Conservation (phyloP, 2,113 vertebrate species). For the Ceyx melanurus region DNA sequence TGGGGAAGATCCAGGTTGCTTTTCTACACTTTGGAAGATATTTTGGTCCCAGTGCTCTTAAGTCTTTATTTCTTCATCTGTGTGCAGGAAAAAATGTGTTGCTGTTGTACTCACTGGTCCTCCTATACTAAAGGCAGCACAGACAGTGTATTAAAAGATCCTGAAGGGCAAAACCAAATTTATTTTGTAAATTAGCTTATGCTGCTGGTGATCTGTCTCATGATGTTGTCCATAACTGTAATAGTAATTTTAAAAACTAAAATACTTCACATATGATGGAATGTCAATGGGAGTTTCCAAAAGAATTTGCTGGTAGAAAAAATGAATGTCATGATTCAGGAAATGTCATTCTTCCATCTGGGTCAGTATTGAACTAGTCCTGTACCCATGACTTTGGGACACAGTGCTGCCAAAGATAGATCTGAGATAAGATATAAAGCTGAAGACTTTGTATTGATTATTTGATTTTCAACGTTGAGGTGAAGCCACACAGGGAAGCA, state of each 20-base stretch:
- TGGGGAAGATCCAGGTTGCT: not conserved
- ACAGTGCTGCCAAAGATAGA: not conserved
- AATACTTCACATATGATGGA: not conserved
- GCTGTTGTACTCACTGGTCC: not conserved
- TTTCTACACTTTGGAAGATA: not conserved
- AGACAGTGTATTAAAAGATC: not conserved
- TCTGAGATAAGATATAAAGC: constrained; percentile 43
- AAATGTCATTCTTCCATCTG: not conserved
- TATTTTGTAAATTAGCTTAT: not conserved
- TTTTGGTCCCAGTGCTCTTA: not conserved
- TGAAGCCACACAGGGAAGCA: not conserved
- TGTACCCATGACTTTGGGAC: not conserved
- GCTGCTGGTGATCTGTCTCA: not conserved
- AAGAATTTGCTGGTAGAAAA: not conserved
- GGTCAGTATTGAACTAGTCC: not conserved
- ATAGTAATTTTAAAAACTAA: not conserved
- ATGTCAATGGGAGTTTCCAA: not conserved
- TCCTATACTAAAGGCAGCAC: not conserved
- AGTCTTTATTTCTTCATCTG: not conserved
- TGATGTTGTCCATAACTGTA: not conserved
- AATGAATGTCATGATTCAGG: not conserved
- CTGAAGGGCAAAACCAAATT: not conserved
- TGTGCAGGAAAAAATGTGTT: not conserved
- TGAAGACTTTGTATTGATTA: constrained; percentile 36
- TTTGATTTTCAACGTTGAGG: constrained; percentile 29